Conservation (phyloP, 1,140 invertebrate species). For the Ceratina australensis region DNA sequence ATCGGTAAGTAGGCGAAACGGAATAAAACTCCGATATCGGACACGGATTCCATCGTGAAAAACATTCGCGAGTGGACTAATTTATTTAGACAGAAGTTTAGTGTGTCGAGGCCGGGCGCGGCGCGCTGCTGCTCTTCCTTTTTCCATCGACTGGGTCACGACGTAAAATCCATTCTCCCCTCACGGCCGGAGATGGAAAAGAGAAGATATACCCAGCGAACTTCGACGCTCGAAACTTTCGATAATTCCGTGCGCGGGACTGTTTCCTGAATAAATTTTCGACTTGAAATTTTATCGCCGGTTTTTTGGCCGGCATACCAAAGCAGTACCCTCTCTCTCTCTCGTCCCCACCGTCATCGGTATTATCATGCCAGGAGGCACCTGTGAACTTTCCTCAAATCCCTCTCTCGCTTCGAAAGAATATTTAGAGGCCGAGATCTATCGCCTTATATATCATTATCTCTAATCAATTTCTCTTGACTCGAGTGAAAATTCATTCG, state of each 20-base stretch:
- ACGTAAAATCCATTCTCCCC: too few relatives aligned
- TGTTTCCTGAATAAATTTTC: conserved; percentile 40
- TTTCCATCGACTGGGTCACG: too few relatives aligned
- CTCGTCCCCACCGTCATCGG: background rate
- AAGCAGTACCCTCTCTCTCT: too few relatives aligned
- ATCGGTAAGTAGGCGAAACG: conserved; percentile 3
- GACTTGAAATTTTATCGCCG: conserved; percentile 20
- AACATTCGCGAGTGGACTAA: background rate
- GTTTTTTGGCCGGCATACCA: conserved; percentile 6
- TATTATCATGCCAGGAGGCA: conserved; percentile 3
- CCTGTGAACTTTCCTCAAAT: background rate
- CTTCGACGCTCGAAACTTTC: conserved; percentile 22
- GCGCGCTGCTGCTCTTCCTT: background rate
- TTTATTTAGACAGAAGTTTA: conserved; percentile 2
- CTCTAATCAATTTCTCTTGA: too few relatives aligned
- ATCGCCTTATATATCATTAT: background rate
- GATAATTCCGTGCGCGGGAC: conserved; percentile 14
- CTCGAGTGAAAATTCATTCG: too few relatives aligned
- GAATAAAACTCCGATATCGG: conserved; percentile 13
- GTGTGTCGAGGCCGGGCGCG: background rate
- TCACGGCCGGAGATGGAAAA: background rate
- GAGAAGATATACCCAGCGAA: background rate
- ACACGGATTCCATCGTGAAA: background rate
- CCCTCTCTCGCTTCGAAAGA: background rate
- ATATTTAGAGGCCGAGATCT: background rate